These are phyloP conservation scores for Pampus argenteus DNA, from an alignment of 2,797 vertebrate genomes.

Conservation along the genomic window DNA sequence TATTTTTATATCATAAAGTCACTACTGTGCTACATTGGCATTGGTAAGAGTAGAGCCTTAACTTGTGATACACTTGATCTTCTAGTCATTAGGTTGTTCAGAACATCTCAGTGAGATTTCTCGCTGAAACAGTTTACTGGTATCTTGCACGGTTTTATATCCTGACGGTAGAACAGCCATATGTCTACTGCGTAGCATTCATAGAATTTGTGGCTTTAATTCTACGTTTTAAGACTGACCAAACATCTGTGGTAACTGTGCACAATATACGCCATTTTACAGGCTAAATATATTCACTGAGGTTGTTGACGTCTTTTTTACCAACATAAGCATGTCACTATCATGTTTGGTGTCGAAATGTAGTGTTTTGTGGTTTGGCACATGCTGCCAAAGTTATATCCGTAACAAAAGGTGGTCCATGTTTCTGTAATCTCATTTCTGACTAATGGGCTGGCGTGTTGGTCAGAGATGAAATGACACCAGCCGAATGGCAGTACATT, in stretches of 20 bases:
- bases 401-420: conserved; percentile 25
- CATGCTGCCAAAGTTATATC: not conserved
- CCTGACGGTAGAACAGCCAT: conserved; percentile 43
- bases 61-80: conserved; percentile 86
- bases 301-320: conserved; percentile 38
- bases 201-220: conserved; percentile 40
- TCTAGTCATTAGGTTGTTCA: conserved; percentile 85
- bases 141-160: conserved; percentile 74
- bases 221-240: conserved; percentile 62
- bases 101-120: conserved; percentile 61
- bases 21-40: conserved; percentile 83
- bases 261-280: conserved; percentile 26
- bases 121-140: conserved; percentile 60
- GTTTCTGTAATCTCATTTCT: conserved; percentile 19
- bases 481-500: conserved; percentile 5
- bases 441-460: conserved; percentile 35
- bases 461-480: conserved; percentile 36
- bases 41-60: conserved; percentile 90
- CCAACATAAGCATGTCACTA: conserved; percentile 30
- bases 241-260: conserved; percentile 61
- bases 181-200: conserved; percentile 26
- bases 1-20: conserved; percentile 88
- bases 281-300: conserved; percentile 38
- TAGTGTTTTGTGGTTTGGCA: conserved; percentile 12
- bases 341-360: conserved; percentile 8